Base-by-base conservation (phyloP, 2,113 vertebrate genomes). In the Sinocyclocheilus rhinocerous region DNA sequence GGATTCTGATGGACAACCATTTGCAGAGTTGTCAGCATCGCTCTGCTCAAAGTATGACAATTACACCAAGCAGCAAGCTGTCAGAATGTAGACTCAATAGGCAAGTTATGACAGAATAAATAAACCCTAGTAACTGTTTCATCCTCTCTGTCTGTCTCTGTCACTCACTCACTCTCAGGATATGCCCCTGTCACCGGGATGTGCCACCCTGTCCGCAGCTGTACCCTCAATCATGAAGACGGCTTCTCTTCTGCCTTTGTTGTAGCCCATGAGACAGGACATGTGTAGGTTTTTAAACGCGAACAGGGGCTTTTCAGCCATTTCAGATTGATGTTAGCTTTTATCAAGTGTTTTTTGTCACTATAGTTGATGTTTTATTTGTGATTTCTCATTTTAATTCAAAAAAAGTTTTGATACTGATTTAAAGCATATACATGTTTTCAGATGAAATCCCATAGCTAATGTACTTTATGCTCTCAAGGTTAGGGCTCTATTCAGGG, bases 221-320 rank as follows among this genome's bases (percentile, higher is more conserved):
- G 98, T 88, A 99, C 98, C n/a, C 96, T 99, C 75, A 99, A 99
- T 94, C 98, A 99, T 0, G 98, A 99, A 93, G 98, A 99, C 0
- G 98, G 98, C 26, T 99, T 99, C 92, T 99, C 98, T 3, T 99
- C 98, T 1, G 98, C 98, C 77, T 99, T 99, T 72, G 98, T 99
- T 0, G 97, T 99, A 75, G 98, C 98, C 87, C 98, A 99, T 20
- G 98, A 99, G 94, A 99, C 97, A 0, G 98, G 98, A 90, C 98
- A 99, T 4, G 98, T 99, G 98, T 99, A 97, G 92, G 98, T 97
- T 87, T 26, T 81, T 76, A 8, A 42, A 72, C 52, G 2, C 52
- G 8, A 18, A 7, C 16, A 85, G 75, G 57, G 16, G 1, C 24
- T 59, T 26, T 42, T 26, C 16, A 57, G 33, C 24, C 29, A 18